These are phyloP conservation scores for Notolepis coatsorum DNA, from an alignment of 2,797 vertebrate genomes.

Conservation along the genomic window DNA sequence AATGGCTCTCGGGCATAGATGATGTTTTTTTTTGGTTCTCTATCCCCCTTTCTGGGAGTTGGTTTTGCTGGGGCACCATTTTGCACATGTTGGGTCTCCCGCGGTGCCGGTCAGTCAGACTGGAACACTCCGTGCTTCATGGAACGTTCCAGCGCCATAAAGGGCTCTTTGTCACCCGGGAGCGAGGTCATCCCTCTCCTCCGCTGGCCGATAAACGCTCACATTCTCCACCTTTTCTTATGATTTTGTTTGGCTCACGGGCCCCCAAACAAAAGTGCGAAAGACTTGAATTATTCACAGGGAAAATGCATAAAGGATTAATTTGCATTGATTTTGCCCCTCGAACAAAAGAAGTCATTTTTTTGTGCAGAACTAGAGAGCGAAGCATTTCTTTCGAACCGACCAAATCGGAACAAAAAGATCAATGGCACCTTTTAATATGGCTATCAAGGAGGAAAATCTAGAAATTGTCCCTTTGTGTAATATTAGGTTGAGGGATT, in stretches of 20 bases:
- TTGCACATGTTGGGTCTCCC: conserved; percentile 76
- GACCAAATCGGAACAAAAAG: conserved; percentile 77
- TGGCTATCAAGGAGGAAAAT: conserved; percentile 72
- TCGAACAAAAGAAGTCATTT: conserved; percentile 78
- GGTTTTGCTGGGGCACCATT: conserved; percentile 73
- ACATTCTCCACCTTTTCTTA: conserved; percentile 84
- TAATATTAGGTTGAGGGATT: conserved; percentile 76
- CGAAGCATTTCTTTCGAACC: conserved; percentile 67
- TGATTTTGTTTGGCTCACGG: conserved; percentile 79
- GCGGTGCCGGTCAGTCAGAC: conserved; percentile 83
- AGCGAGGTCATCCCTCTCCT: conserved; percentile 82
- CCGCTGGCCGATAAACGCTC: conserved; percentile 80
- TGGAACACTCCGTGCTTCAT: conserved; percentile 75
- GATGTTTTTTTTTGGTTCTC: conserved; percentile 61
- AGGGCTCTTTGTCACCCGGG: conserved; percentile 80
- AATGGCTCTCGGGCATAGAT: conserved; percentile 61
- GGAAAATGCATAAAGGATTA: conserved; percentile 84
- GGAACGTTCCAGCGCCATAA: conserved; percentile 79
- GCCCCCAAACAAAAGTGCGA: conserved; percentile 80
- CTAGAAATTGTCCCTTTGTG: conserved; percentile 73
- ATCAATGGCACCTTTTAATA: conserved; percentile 77
- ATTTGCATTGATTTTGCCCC: conserved; percentile 86
- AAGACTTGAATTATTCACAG: conserved; percentile 83
- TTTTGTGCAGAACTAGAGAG: conserved; percentile 67
- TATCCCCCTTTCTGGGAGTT: conserved; percentile 64